phyloP scores from a whole-genome alignment of 2,797 vertebrate genomes.

The Gallirallus australis region DNA sequence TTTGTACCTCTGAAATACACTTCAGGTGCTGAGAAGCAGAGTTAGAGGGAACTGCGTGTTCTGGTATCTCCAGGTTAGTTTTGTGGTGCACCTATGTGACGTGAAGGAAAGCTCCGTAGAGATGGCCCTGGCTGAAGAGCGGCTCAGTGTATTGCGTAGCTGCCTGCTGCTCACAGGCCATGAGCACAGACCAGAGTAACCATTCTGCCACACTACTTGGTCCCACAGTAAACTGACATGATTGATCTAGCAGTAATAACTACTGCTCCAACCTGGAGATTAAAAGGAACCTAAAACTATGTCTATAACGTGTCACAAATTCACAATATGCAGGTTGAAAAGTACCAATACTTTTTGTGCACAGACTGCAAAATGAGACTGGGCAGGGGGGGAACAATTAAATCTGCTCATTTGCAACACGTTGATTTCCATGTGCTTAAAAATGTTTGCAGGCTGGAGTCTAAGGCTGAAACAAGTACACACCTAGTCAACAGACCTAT shows the following conservation, averaged over 20 bases:
- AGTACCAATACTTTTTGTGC: conserved; percentile 79
- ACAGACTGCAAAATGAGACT: conserved; percentile 45
- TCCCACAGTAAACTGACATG: neutral
- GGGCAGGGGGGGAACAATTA: neutral
- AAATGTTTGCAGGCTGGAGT: conserved; percentile 71
- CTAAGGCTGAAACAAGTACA: conserved; percentile 65
- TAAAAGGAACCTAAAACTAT: neutral
- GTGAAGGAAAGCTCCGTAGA: neutral
- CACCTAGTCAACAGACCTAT: neutral
- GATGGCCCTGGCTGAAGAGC: neutral
- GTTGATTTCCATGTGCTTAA: conserved; percentile 76
- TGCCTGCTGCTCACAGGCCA: neutral
- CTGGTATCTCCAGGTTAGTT: neutral
- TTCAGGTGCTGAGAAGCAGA: neutral
- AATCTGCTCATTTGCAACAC: conserved; percentile 63
- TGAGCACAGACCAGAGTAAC: neutral
- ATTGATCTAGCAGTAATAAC: neutral
- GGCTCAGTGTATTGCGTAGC: neutral
- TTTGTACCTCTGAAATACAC: conserved; percentile 10
- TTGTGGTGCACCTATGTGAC: conserved; percentile 25
- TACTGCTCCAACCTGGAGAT: neutral
- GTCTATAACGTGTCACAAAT: neutral
- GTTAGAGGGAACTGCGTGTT: neutral
- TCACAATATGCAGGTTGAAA: conserved; percentile 64
- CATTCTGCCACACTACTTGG: neutral